Evolutionary conservation across 2,113 vertebrate species (phyloP).

Genomic region (Morone chrysops): DNA sequence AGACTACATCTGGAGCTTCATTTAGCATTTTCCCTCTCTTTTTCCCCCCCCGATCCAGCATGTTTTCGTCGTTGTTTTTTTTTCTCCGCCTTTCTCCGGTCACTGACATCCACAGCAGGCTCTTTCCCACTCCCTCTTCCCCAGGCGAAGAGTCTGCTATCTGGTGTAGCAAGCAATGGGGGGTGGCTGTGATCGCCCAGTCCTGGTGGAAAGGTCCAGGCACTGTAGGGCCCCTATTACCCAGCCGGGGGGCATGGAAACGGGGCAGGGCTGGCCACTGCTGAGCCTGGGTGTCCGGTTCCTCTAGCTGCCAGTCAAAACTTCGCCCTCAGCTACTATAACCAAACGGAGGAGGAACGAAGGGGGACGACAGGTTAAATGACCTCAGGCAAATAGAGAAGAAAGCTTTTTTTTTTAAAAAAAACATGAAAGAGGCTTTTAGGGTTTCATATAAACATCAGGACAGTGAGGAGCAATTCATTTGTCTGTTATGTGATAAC

Average conservation of each 20-base stretch:
- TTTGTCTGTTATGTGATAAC: constrained; percentile 23
- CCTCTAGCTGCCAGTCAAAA: constrained; percentile 82
- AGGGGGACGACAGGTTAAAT: constrained; percentile 77
- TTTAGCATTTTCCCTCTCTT: constrained; percentile 18
- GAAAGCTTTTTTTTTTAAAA: constrained; percentile 33
- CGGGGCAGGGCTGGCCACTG: constrained; percentile 73
- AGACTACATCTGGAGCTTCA: constrained; percentile 62
- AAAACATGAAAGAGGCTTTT: constrained; percentile 32
- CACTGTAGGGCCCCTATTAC: constrained; percentile 70
- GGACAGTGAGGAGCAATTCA: constrained; percentile 27
- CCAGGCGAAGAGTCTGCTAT: constrained; percentile 72
- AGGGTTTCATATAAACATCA: constrained; percentile 45
- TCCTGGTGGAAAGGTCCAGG: constrained; percentile 77
- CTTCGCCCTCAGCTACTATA: constrained; percentile 74
- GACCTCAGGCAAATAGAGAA: constrained; percentile 64
- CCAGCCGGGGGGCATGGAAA: constrained; percentile 78
- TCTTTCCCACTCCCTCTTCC: constrained; percentile 71
- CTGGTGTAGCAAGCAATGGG: constrained; percentile 63
- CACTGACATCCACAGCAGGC: constrained; percentile 79
- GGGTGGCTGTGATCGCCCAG: constrained; percentile 65
- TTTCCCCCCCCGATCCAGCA: constrained; percentile 35
- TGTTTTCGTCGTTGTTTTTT: constrained; percentile 53
- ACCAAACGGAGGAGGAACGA: constrained; percentile 69
- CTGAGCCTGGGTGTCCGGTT: constrained; percentile 80
- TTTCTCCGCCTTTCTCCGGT: constrained; percentile 57